Evolutionary conservation across 2,113 vertebrate genomes (phyloP).

Genomic region (Actenoides lindsayi): DNA sequence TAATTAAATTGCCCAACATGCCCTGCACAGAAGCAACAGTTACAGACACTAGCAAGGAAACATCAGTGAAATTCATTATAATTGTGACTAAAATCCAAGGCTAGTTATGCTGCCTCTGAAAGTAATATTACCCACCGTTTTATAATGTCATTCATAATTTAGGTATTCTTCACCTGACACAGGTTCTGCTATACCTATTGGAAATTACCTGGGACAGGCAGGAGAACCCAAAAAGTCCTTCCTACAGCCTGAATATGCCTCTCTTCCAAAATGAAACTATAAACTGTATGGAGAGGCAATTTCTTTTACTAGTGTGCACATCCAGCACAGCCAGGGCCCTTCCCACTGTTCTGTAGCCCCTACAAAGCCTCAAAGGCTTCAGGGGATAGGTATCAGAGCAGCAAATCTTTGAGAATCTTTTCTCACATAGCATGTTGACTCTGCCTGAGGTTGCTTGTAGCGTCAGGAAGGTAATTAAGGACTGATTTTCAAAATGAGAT

Average conservation of each 20-base stretch:
- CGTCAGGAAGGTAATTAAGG: background rate
- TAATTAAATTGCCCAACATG: background rate
- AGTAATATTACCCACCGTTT: background rate
- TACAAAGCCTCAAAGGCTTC: background rate
- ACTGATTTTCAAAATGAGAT: background rate
- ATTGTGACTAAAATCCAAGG: background rate
- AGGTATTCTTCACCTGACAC: background rate
- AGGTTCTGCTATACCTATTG: background rate
- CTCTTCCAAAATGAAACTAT: background rate
- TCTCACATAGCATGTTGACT: fast-evolving
- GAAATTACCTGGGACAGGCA: background rate
- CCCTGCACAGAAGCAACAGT: background rate
- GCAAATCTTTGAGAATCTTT: background rate
- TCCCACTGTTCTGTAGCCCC: background rate
- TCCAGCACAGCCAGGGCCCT: background rate
- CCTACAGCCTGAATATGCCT: background rate
- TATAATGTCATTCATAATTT: background rate
- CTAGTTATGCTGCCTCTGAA: background rate
- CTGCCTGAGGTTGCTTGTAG: background rate
- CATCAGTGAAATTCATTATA: background rate
- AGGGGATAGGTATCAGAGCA: background rate
- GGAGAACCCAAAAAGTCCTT: background rate
- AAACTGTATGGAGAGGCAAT: background rate
- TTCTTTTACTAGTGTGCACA: background rate
- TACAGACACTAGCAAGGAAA: background rate